These are phyloP conservation scores for Tragelaphus buxtoni DNA, from an alignment of 2,113 vertebrate species.

Conservation along the genomic window DNA sequence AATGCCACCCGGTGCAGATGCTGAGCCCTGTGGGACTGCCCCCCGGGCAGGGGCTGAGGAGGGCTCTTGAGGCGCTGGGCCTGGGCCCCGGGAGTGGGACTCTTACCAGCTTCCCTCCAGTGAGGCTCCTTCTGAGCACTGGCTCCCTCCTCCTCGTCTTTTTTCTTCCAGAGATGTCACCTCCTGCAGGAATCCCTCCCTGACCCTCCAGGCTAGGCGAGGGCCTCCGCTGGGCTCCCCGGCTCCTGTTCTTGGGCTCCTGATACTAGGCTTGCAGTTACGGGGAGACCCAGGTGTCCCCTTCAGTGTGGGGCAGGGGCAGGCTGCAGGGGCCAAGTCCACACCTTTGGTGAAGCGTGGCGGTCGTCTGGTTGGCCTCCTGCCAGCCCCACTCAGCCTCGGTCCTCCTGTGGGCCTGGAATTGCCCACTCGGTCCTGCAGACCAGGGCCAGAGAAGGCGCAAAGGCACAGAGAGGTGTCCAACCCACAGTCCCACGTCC, in stretches of 20 bases:
- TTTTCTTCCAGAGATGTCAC: background rate
- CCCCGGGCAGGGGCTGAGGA: fast-evolving
- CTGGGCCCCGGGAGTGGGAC: no score
- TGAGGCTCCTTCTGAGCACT: background rate
- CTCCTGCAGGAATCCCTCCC: background rate
- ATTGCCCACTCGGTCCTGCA: fast-evolving
- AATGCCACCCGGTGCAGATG: fast-evolving
- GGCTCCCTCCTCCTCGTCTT: background rate
- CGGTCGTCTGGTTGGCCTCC: background rate
- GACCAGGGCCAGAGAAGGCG: background rate
- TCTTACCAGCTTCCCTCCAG: background rate
- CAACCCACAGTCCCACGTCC: background rate
- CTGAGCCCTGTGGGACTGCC: background rate
- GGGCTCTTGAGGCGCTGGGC: background rate
- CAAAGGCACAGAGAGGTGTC: background rate
- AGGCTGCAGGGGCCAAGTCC: background rate
- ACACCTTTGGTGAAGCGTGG: fast-evolving
- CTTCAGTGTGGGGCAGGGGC: fast-evolving
- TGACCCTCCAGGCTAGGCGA: background rate
- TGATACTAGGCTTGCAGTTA: background rate
- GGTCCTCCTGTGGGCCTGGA: background rate
- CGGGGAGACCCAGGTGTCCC: fast-evolving
- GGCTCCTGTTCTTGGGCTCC: no score
- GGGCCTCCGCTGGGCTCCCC: background rate
- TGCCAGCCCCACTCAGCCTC: fast-evolving